These are phyloP conservation scores for Rallus crepitans DNA, from an alignment of 2,797 vertebrate species.

Conservation along the genomic window DNA sequence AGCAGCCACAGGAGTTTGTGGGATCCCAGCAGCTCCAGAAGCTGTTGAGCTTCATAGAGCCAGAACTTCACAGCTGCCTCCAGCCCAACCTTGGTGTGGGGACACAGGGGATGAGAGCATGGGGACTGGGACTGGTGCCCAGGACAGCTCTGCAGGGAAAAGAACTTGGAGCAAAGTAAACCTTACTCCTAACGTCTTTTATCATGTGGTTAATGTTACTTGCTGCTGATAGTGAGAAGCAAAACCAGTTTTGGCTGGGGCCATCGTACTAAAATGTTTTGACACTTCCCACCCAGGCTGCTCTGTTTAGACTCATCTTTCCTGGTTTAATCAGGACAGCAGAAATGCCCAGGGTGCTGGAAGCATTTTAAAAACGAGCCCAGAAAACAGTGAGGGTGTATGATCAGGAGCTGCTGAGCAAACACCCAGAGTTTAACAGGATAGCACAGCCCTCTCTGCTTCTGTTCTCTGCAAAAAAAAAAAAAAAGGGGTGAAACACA, in stretches of 20 bases:
- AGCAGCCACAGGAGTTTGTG: not conserved
- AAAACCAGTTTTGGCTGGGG: not conserved
- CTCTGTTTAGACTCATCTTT: not conserved
- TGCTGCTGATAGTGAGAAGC: not conserved
- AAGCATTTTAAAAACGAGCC: not conserved
- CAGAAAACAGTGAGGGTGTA: not conserved
- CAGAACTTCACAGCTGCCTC: not conserved
- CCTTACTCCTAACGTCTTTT: not conserved
- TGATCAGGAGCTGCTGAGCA: not conserved
- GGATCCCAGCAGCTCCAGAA: not conserved
- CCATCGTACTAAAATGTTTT: not conserved
- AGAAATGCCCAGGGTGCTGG: not conserved
- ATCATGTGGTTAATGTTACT: not conserved
- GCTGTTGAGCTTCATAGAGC: not conserved
- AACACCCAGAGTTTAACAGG: not conserved
- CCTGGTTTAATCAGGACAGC: not conserved
- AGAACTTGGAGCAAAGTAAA: not conserved
- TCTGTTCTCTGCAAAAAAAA: not conserved
- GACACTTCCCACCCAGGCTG: not conserved
- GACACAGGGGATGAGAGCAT: fast-evolving
- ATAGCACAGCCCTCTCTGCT: not conserved
- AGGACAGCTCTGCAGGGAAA: not conserved
- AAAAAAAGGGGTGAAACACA: not conserved
- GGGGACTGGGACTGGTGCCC: not conserved
- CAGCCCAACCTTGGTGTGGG: not conserved